phyloP scores from a whole-genome alignment of 2,113 vertebrate species.

The Apeltes quadracus region DNA sequence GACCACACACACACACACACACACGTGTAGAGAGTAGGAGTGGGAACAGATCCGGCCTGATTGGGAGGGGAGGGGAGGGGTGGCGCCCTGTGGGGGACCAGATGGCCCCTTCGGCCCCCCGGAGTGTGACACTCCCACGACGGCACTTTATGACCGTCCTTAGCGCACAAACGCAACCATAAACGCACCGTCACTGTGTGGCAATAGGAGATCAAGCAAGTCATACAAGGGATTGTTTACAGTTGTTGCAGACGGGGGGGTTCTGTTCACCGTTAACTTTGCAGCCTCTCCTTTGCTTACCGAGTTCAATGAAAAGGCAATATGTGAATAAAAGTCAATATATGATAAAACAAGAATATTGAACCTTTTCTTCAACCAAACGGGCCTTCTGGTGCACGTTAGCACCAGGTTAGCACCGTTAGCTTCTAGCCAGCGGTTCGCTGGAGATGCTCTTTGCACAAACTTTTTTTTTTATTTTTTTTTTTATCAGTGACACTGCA shows the following conservation, averaged over 20 bases:
- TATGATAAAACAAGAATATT: too few relatives aligned
- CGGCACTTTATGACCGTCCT: slow-evolving; percentile 1
- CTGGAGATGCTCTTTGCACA: background rate
- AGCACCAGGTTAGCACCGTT: background rate
- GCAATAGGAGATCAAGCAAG: background rate
- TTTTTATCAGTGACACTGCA: background rate
- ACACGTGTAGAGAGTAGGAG: slow-evolving; percentile 46
- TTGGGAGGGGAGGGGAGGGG: slow-evolving; percentile 54
- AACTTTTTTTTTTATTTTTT: background rate
- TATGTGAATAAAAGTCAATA: background rate
- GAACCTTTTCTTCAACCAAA: background rate
- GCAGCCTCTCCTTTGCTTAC: background rate
- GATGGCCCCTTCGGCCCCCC: slow-evolving; percentile 68
- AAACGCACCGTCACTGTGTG: background rate
- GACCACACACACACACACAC: slow-evolving; percentile 45
- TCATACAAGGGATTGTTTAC: background rate
- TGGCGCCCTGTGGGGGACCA: slow-evolving; percentile 63
- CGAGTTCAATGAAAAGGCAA: background rate
- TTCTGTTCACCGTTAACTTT: background rate
- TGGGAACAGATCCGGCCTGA: slow-evolving; percentile 58
- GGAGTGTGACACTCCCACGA: slow-evolving; percentile 48
- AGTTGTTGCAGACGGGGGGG: background rate
- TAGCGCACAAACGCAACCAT: slow-evolving; percentile 4
- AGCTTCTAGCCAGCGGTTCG: background rate
- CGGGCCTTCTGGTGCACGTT: background rate